Evolutionary conservation across 2,113 vertebrate species (phyloP), one percentile per base, ranked within the genome.

Genomic region (Dromaius novaehollandiae): DNA sequence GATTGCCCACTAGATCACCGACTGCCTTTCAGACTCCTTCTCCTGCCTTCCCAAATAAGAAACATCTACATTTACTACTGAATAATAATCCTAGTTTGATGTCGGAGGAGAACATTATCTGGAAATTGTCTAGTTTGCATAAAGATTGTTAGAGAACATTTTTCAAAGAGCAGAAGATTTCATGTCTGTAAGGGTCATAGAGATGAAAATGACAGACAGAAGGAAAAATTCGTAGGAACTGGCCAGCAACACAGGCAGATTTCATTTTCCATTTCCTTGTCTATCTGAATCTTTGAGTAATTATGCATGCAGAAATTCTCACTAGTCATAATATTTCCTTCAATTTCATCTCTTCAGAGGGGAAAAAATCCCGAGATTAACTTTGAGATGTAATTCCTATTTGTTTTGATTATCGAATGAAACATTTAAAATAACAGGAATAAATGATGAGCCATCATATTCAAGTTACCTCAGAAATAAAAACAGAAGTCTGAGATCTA

Each of bases 181-280:
- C 79, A 89, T 4, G 24, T 53, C 68, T 56, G 6, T 60, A 85
- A 82, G 15, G 68, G 56, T 82, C 22, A 75, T 1, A 20, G 44
- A 93, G 88, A 66, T 81, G 21, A 89, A 92, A 95, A 89, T 48
- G 69, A 90, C 56, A 95, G 22, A 46, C 11, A 86, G 61, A 89
- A 69, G 69, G 48, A 88, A 89, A 93, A 91, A 87, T 21, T 74
- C 74, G 34, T 4, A 79, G 44, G 22, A 87, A 68, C 38, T 94
- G 38, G 80, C 80, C 77, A 92, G 69, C 56, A 92, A 77, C 60
- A 84, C 22, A 89, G 51, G 7, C 12, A 30, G 73, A 82, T 80
- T 68, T 77, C 1, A 68, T 92, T 82, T 94, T 75, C 58, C 21
- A 69, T 73, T 94, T 93, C 63, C 66, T 86, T 85, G n/a, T 44